Base-by-base conservation (phyloP, 2,113 vertebrate genomes). In the Tamias sibiricus region DNA sequence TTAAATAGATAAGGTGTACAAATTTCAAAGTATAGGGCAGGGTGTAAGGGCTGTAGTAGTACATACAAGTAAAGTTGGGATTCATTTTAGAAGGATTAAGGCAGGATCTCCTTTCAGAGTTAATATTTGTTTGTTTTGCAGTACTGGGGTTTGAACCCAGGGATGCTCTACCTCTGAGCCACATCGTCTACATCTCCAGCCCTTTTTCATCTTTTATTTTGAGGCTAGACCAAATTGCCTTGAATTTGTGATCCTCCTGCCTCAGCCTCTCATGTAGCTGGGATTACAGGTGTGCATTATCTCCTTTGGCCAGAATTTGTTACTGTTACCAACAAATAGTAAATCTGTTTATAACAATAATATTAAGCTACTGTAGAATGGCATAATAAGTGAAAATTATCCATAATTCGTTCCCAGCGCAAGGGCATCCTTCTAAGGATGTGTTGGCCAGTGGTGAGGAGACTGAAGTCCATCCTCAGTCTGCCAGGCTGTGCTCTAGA, bases 61-160 rank as follows among this genome's bases (percentile, higher is more conserved):
- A 66, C 12, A 20, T 81, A 64, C 8, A 62, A 44, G 68, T 82
- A 16, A 74, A 74, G 71, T 66, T 90, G 83, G 57, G 42, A 17
- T 95, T 80, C 30, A 4, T 64, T 91, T 97, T 88, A 72, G 17
- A 72, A 87, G 64, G 49, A 52, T 72, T 62, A 68, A 81, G 40
- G 30, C 64, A 94, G 57, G 20, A 66, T 26, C 30, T 72, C 74
- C 81, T 89, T 92, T 91, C 62, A 68, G 69, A 88, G 77, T 75
- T 17, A 71, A 2, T 84, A 30, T 35, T 66, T 35, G 32, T 68
- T 69, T 69, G 14, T 68, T 69, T 69, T 69, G 35, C 64, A 68
- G 16, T 69, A 8, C 35, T 69, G 35, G 32, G 35, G 35, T 8
- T 69, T 69, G 66, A 69, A 69, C 35, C 66, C 66, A 69, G 35